A percentile compares a stretch with the other conserved stretches of the same genome.
Evolutionary conservation across 2,797 vertebrate species (phyloP).

Genomic region (Syngnathus rostellatus): DNA sequence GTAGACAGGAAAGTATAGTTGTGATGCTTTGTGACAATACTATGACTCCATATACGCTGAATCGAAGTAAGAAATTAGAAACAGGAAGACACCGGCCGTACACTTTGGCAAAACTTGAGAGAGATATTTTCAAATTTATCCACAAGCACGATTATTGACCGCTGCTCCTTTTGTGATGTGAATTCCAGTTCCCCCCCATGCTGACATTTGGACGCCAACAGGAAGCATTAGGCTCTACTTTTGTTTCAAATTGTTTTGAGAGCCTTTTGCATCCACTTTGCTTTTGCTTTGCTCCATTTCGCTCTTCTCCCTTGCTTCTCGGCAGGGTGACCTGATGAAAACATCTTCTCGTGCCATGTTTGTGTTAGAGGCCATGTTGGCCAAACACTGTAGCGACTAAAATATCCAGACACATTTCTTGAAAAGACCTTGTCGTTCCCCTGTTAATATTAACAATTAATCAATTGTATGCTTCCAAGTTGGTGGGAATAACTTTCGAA

Average conservation of each 20-base stretch:
- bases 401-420: neutral
- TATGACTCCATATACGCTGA: neutral
- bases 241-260: slow-evolving; percentile 9
- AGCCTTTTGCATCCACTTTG: neutral
- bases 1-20: neutral
- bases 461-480: neutral
- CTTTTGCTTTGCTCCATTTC: slow-evolving; percentile 10
- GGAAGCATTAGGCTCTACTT: slow-evolving; percentile 17
- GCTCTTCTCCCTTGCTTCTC: slow-evolving; percentile 4
- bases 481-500: neutral
- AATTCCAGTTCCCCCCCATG: slow-evolving; percentile 28
- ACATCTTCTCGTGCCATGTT: slow-evolving; percentile 4
- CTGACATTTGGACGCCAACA: slow-evolving; percentile 23
- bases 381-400: neutral
- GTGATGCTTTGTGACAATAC: neutral
- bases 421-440: neutral
- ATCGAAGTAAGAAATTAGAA: slow-evolving; percentile 25
- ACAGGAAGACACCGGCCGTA: slow-evolving; percentile 20
- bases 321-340: slow-evolving; percentile 3
- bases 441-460: neutral
- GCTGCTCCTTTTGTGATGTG: slow-evolving; percentile 28
- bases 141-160: slow-evolving; percentile 44
- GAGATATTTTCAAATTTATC: slow-evolving; percentile 36
- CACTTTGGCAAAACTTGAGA: slow-evolving; percentile 40
- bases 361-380: slow-evolving; percentile 6